A percentile compares a stretch with the other conserved stretches of the same genome.
phyloP scores from a whole-genome alignment of 2,113 vertebrate genomes.

The Pardalotus punctatus region DNA sequence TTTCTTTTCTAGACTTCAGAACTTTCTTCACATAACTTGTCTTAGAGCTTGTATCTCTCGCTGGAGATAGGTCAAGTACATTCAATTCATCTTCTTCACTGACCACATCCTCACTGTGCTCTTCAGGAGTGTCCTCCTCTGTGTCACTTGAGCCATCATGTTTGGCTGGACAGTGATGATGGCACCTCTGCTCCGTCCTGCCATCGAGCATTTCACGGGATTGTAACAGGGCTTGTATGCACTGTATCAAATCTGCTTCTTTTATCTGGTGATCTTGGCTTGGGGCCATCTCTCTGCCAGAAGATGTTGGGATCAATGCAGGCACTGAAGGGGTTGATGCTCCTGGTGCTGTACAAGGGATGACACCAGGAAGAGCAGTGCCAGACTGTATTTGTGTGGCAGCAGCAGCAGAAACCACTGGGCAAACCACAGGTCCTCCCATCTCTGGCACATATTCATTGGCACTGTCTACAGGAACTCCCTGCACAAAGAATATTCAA shows the following conservation, averaged over 20 bases:
- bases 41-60: conserved; percentile 70
- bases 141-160: background rate
- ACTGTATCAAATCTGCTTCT: conserved; percentile 66
- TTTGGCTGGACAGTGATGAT: background rate
- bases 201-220: conserved; percentile 8
- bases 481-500: conserved; percentile 36
- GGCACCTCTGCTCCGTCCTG: background rate
- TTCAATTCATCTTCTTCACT: conserved; percentile 67
- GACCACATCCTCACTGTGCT: conserved; percentile 32
- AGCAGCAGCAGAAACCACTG: background rate
- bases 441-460: conserved; percentile 12
- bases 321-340: background rate
- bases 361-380: background rate
- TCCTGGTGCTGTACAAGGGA: background rate
- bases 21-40: conserved; percentile 46
- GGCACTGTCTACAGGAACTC: background rate
- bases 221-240: conserved; percentile 66
- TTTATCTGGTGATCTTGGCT: background rate
- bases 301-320: background rate
- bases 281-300: conserved; percentile 16
- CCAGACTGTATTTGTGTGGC: background rate
- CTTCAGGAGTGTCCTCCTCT: conserved; percentile 31
- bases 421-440: background rate
- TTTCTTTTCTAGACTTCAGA: conserved; percentile 56
- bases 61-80: conserved; percentile 51